These are phyloP conservation scores for Erpetoichthys calabaricus DNA, from an alignment of 2,797 vertebrate genomes.

Conservation along the genomic window DNA sequence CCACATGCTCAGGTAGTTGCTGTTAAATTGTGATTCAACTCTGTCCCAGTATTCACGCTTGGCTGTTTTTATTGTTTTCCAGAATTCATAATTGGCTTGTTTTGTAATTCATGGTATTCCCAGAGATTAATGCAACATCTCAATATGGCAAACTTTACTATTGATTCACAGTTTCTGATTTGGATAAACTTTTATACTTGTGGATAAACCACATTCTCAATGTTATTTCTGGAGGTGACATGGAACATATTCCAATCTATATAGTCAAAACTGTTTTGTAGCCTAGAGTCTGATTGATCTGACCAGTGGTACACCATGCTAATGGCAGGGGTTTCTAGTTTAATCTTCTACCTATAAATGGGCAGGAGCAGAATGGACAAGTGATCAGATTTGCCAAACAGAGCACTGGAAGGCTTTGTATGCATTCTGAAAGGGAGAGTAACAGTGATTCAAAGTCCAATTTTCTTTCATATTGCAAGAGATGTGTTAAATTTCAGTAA, in stretches of 20 bases:
- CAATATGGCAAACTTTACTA: slow-evolving; percentile 3
- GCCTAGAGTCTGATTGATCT: slow-evolving; percentile 8
- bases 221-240: slow-evolving; percentile 2
- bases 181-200: background rate
- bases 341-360: slow-evolving; percentile 4
- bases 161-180: slow-evolving; percentile 6
- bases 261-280: slow-evolving; percentile 3
- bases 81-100: slow-evolving; percentile 5
- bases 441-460: background rate
- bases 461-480: background rate
- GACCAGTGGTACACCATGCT: slow-evolving; percentile 4
- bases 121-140: background rate
- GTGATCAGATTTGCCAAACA: slow-evolving; percentile 1
- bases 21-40: background rate
- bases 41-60: slow-evolving; percentile 6
- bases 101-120: background rate
- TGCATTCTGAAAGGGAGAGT: background rate
- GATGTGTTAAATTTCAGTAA: background rate
- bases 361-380: slow-evolving; percentile 3
- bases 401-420: slow-evolving; percentile 1
- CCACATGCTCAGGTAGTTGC: slow-evolving; percentile 5
- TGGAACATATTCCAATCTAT: slow-evolving; percentile 9
- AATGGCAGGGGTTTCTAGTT: background rate
- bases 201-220: slow-evolving; percentile 3
- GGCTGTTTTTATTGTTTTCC: background rate